These are phyloP conservation scores for Blastobasis adustella DNA, from an alignment of 2,888 invertebrate species.

Conservation along the genomic window DNA sequence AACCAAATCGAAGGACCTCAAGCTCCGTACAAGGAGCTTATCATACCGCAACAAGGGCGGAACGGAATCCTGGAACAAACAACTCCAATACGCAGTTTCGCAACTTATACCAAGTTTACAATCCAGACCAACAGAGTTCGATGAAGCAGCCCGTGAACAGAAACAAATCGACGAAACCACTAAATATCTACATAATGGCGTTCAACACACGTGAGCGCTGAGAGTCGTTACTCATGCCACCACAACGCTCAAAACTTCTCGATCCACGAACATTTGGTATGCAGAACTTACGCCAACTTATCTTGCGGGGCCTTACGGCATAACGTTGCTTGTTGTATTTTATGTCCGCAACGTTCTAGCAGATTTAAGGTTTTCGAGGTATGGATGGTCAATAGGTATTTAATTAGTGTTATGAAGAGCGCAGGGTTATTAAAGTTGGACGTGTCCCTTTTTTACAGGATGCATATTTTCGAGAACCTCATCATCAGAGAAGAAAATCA, in stretches of 20 bases:
- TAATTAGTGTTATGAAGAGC: no score
- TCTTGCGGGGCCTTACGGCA: conserved; percentile 23
- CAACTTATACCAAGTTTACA: not conserved
- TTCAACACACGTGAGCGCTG: conserved; percentile 11
- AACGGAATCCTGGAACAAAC: no score
- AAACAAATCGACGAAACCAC: not conserved
- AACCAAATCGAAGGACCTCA: no score
- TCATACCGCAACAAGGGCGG: no score
- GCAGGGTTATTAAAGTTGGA: no score
- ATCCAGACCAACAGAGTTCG: not conserved
- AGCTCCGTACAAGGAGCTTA: no score
- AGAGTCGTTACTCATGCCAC: conserved; percentile 26
- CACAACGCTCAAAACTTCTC: conserved; percentile 39
- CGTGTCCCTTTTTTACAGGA: no score
- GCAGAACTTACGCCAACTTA: conserved; percentile 44
- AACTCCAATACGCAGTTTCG: not conserved
- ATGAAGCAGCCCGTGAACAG: not conserved
- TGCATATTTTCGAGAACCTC: no score
- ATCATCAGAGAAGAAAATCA: no score
- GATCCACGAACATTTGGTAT: conserved; percentile 43
- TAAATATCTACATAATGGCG: conserved; percentile 12
- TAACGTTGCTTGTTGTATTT: conserved; percentile 7
- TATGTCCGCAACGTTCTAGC: not conserved
- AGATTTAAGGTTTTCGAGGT: no score
- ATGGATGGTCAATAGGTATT: no score